These are phyloP conservation scores for Nothura maculosa DNA, from an alignment of 2,797 vertebrate species.

Conservation along the genomic window DNA sequence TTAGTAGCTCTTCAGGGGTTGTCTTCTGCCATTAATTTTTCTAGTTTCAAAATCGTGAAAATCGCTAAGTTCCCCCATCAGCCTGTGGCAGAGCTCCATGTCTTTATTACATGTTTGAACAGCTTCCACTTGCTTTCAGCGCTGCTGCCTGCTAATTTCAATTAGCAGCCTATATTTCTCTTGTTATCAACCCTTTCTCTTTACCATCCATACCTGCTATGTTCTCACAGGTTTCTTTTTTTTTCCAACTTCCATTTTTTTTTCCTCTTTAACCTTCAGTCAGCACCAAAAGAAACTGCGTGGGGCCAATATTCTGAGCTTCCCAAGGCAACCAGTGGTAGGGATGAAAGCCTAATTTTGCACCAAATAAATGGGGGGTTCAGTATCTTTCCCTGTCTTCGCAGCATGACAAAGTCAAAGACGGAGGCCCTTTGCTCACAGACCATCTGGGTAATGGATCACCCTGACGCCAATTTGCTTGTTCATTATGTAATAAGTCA, in stretches of 20 bases:
- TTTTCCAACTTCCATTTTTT: neutral
- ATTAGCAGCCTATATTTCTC: neutral
- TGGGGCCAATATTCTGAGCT: neutral
- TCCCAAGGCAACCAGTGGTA: neutral
- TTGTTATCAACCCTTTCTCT: neutral
- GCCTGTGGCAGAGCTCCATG: accelerated
- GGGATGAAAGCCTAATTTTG: neutral
- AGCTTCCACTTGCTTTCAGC: neutral
- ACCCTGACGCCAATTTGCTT: neutral
- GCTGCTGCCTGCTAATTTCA: neutral
- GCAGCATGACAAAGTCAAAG: neutral
- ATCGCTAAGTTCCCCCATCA: neutral
- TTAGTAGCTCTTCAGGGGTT: neutral
- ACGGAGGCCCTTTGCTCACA: neutral
- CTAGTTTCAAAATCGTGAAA: neutral
- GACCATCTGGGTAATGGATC: neutral
- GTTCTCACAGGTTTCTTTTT: neutral
- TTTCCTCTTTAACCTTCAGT: neutral
- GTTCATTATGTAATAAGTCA: neutral
- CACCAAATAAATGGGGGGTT: neutral
- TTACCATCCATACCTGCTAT: neutral
- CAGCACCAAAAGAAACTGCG: neutral
- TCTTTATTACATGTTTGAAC: neutral
- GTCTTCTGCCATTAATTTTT: neutral
- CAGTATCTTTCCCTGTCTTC: neutral